Conservation (phyloP, 2,113 vertebrate species). For the Pitta sordida region DNA sequence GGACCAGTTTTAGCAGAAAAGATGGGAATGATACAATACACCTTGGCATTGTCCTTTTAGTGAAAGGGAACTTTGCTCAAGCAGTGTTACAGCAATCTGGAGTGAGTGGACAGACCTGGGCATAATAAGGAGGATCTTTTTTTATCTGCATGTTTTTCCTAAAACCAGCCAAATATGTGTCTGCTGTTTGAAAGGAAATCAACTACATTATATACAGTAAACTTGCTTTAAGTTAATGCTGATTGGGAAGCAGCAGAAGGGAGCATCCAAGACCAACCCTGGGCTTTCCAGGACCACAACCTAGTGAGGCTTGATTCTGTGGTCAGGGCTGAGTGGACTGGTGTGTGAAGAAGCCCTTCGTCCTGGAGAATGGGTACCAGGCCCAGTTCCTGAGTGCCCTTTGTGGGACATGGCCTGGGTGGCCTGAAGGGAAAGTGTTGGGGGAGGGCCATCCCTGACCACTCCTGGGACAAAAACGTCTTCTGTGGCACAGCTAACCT, state of each 20-base stretch:
- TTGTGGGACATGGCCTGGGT: neutral
- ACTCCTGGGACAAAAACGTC: neutral
- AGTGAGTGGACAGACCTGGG: neutral
- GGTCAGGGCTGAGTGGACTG: neutral
- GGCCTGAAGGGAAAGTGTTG: neutral
- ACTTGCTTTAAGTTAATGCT: neutral
- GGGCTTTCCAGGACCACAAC: neutral
- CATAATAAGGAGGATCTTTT: neutral
- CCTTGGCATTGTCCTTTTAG: neutral
- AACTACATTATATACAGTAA: neutral
- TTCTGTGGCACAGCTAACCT: neutral
- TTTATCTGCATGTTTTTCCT: neutral
- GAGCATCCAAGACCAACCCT: neutral
- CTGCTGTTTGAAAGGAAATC: neutral
- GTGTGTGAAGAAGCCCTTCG: neutral
- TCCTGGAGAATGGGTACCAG: neutral
- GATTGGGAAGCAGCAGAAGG: neutral
- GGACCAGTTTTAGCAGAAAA: neutral
- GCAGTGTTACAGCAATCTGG: neutral
- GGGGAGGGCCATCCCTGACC: neutral
- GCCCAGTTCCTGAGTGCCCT: neutral
- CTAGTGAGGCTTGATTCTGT: neutral
- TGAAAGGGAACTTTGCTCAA: neutral
- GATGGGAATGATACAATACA: neutral
- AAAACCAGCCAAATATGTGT: neutral